A percentile compares a stretch with the other conserved stretches of the same genome.
Conservation (phyloP, 2,888 invertebrate species). For the Pheosia gnoma region DNA sequence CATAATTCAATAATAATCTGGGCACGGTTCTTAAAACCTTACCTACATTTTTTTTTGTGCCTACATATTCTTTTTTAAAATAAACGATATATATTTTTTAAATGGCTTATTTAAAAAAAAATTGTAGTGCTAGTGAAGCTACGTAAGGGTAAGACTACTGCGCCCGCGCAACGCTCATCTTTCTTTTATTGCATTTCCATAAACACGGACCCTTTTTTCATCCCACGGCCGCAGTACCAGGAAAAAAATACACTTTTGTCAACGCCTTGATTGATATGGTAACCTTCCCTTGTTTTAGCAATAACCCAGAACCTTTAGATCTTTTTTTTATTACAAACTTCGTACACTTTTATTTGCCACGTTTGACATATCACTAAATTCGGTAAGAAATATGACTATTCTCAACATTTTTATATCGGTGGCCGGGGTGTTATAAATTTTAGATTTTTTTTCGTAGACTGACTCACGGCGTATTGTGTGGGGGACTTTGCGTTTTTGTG, state of each 20-base stretch:
- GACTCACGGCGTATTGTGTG: constrained; percentile 71
- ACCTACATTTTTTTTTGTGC: too few species aligned
- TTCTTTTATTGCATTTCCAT: constrained; percentile 75
- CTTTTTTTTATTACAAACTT: constrained; percentile 59
- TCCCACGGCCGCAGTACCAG: constrained; percentile 58
- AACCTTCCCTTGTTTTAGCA: constrained; percentile 83
- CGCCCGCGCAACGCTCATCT: constrained; percentile 53
- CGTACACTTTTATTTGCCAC: constrained; percentile 81
- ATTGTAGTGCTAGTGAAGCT: constrained; percentile 36
- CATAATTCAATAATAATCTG: too few species aligned
- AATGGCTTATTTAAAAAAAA: constrained; percentile 11
- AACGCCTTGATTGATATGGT: constrained; percentile 82
- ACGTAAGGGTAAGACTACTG: constrained; percentile 32
- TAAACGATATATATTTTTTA: background rate
- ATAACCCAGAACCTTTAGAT: constrained; percentile 68
- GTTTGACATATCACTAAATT: constrained; percentile 84
- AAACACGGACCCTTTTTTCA: constrained; percentile 78
- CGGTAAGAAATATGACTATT: constrained; percentile 81
- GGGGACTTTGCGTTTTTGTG: constrained; percentile 71
- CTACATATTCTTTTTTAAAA: too few species aligned
- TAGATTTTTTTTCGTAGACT: constrained; percentile 60
- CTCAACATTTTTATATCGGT: constrained; percentile 75
- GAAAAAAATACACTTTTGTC: constrained; percentile 78
- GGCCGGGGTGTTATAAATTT: constrained; percentile 80
- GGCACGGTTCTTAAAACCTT: too few species aligned